Evolutionary conservation across 1,140 invertebrate species (phyloP), one percentile per base, ranked within the genome.

Genomic region (Oncopodura yosiiana): DNA sequence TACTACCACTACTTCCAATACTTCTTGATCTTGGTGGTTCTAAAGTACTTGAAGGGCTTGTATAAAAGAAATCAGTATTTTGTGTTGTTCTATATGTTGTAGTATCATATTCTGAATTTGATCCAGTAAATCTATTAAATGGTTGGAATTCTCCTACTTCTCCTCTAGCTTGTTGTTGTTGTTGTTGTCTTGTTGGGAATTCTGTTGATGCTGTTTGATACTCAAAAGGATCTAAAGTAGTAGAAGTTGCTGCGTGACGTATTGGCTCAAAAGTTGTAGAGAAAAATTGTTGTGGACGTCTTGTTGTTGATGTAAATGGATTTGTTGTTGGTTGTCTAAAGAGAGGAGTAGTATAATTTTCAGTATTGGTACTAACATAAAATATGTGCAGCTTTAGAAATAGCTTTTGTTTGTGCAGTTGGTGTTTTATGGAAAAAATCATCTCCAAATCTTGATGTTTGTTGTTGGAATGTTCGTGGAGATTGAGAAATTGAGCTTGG

Each of bases 381-480:
- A 38, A 52, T 46, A 30, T 61, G 58, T 9, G 54, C 49, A 12
- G 46, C 42, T 29, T 50, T 48, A 16, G 58, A 56, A 27, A 44
- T 38, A 2, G 53, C 43, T 24, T 36, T 51, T 36, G 46, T 16
- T 16, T 43, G 41, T 23, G 58, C 49, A 11, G 23, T 27, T 39
- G 50, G 54, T 9, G 57, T 19, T 26, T 45, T 57, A 24, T 24
- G 19, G 36, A 61, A 61, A 24, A 48, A 54, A 0, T 61, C 54
- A 24, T 57, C 60, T 19, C 43, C 49, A 19, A 61, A 61, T 36
- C 60, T 32, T 2, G 56, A 41, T 32, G 60, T 24, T 49, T 62
- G 56, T 46, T 60, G 58, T 34, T 59, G 58, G 43, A 49, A 62
- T 24, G 53, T 60, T 37, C 53, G 46, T 12, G 34, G 37, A 16